Percentiles rank a stretch among this genome's conserved stretches.
Conservation (phyloP, 2,113 vertebrate genomes). For the Gopherus evgoodei region DNA sequence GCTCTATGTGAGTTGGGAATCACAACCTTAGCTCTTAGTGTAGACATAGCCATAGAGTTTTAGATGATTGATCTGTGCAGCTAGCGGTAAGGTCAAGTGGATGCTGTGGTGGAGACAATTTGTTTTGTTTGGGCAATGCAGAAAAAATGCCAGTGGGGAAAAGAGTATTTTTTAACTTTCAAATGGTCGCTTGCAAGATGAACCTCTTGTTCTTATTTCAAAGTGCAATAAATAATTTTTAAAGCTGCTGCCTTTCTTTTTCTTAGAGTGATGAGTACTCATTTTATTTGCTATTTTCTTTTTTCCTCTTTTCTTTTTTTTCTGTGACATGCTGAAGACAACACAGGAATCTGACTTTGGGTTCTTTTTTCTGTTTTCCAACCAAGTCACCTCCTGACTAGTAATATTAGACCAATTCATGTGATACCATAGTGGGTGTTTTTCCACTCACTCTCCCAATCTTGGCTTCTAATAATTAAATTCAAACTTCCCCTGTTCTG, state of each 20-base stretch:
- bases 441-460: neutral
- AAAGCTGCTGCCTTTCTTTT: slow-evolving; percentile 21
- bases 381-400: neutral
- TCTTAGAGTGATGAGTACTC: neutral
- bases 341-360: neutral
- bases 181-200: neutral
- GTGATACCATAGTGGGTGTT: neutral
- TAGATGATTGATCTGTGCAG: neutral
- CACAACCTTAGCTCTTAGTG: neutral
- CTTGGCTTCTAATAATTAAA: neutral
- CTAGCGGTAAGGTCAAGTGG: neutral
- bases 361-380: neutral
- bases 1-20: neutral
- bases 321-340: neutral
- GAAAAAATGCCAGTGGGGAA: neutral
- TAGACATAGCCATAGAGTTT: neutral
- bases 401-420: neutral
- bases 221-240: neutral
- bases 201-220: neutral
- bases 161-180: neutral
- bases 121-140: neutral
- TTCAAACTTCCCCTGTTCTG: neutral
- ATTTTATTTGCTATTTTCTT: neutral
- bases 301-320: slow-evolving; percentile 9
- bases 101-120: neutral